Conservation (phyloP, 2,888 invertebrate species). For the Nemurella pictetii region DNA sequence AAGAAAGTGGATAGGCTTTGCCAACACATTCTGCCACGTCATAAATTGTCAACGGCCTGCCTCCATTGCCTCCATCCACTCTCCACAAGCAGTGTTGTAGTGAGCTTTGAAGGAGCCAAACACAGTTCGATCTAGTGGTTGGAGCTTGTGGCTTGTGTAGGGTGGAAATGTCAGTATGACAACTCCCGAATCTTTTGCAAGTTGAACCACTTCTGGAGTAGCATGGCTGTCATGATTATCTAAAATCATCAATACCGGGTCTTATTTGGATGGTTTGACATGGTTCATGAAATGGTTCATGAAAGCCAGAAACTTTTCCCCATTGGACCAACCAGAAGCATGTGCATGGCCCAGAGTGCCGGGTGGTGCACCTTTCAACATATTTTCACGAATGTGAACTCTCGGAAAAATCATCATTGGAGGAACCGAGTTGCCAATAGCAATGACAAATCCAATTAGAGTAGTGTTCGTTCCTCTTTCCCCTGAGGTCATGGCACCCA, state of each 20-base stretch:
- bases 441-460: neutral
- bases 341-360: neutral
- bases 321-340: neutral
- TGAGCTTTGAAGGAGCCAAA: no score
- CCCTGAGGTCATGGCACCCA: neutral
- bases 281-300: neutral
- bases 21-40: conserved; percentile 2
- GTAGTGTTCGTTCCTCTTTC: neutral
- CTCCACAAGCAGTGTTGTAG: no score
- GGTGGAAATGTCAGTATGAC: no score
- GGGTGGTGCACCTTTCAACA: neutral
- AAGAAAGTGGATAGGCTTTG: neutral
- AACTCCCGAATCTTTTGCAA: neutral
- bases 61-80: no score
- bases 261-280: no score
- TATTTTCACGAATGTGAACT: neutral
- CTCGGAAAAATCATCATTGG: neutral
- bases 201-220: neutral
- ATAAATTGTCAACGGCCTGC: neutral
- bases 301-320: neutral
- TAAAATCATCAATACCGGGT: no score
- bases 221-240: neutral
- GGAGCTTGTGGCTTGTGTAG: no score
- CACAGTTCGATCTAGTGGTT: no score
- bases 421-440: neutral